Evolutionary conservation across 2,888 invertebrate species (phyloP).

Genomic region (Slavum lentiscoides): DNA sequence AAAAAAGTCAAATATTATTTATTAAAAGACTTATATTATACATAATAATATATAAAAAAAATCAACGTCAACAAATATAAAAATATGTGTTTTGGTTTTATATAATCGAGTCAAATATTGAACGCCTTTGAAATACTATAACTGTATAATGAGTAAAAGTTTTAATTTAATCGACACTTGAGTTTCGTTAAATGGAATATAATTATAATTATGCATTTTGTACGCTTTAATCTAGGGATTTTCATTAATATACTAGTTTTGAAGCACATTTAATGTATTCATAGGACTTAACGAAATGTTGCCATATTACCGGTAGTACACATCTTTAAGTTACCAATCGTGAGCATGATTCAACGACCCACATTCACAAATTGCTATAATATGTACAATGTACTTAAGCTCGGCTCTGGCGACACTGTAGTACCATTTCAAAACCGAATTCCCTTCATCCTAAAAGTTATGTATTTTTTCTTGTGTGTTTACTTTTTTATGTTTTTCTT

Average conservation of each 20-base stretch:
- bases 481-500: constrained; percentile 8
- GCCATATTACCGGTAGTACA: background rate
- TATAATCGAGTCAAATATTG: too few species aligned
- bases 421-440: constrained; percentile 29
- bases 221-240: too few species aligned
- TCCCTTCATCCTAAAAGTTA: constrained; percentile 14
- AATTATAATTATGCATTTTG: background rate
- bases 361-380: constrained; percentile 16
- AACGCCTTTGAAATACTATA: too few species aligned
- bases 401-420: background rate
- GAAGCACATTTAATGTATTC: background rate
- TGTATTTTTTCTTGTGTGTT: constrained; percentile 15
- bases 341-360: background rate
- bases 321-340: background rate
- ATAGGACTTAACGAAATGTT: background rate
- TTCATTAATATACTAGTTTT: background rate
- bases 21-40: background rate
- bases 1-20: too few species aligned
- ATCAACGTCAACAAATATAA: background rate
- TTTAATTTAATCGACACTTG: too few species aligned
- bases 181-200: too few species aligned
- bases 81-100: too few species aligned
- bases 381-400: constrained; percentile 17
- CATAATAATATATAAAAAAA: too few species aligned
- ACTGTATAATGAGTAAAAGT: too few species aligned